Base-by-base conservation (phyloP, 2,797 vertebrate genomes). In the Chromis chromis region DNA sequence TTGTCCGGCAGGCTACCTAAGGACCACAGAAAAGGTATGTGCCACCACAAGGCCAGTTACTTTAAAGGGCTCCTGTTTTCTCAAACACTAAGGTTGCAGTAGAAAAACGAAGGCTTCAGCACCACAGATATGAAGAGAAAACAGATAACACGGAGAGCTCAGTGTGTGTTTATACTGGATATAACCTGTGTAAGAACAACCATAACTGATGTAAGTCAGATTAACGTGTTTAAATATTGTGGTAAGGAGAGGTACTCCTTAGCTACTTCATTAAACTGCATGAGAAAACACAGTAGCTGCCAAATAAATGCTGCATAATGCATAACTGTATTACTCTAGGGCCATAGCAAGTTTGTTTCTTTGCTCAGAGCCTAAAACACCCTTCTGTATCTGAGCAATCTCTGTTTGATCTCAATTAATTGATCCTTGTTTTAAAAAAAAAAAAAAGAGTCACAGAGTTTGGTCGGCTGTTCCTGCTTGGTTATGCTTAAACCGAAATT, bases 281-380 rank as follows among this genome's bases (percentile, higher is more conserved):
- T 49, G 39, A 74, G 36, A 70, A 84, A 79, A 81, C 48, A 71
- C 53, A 59, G 36, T 50, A 53, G 36, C 65, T 70, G 74, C 70
- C 70, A 70, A 74, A 72, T 60, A 71, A 74, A 81, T 49, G 22
- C 64, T 90, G 87, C 68, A 81, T 84, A 77, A 81, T 85, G 70
- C 63, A 74, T 79, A n/a, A 27, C 31, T 65, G 44, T 39, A 65
- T 81, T 71, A 57, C 60, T 83, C 62, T 17, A 13, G 60, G 74
- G 50, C 56, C 24, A 40, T 0, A 46, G 55, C 6, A n/a, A 24
- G 55, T 76, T 82, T 78, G 42, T 74, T 60, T 56, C 42, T 73
- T 53, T 76, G 70, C 79, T 81, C 50, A 2, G 39, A 81, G 62
- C 50, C 58, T 74, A 57, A 70, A 86, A 65, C 54, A 57, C 53